Conservation (phyloP, 1,140 invertebrate genomes). For the Plutomurus gul region DNA sequence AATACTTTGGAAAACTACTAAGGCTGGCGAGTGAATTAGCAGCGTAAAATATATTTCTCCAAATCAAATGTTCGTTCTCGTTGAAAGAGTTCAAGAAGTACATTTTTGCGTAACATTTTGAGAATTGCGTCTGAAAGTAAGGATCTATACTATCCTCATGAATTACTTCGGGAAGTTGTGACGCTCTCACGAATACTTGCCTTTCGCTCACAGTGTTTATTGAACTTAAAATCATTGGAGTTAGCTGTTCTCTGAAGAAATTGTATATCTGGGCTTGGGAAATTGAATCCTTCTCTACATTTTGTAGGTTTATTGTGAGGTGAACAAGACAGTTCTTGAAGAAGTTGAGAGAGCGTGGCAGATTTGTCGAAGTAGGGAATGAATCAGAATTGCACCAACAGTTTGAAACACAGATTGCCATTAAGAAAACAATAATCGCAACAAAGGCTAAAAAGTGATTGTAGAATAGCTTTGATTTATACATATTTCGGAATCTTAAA, state of each 20-base stretch:
- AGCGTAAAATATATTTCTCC: conserved; percentile 1
- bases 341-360: not conserved
- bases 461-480: no score
- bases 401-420: no score
- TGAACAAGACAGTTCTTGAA: not conserved
- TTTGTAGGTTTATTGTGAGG: not conserved
- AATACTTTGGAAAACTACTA: not conserved
- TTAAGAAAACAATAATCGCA: no score
- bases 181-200: not conserved
- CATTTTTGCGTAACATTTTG: not conserved
- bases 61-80: not conserved
- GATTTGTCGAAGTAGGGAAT: no score
- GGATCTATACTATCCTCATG: not conserved
- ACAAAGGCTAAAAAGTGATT: no score
- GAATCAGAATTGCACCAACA: no score
- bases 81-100: not conserved
- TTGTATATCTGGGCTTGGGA: not conserved
- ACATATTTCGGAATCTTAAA: no score
- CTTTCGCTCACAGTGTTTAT: not conserved
- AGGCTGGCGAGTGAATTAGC: not conserved
- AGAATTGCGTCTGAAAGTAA: not conserved
- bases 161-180: not conserved
- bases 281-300: not conserved
- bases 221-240: not conserved
- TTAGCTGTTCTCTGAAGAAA: not conserved